Percentiles rank a stretch among this genome's conserved stretches.
These are phyloP conservation scores for Psephotus haematonotus DNA, from an alignment of 2,113 vertebrate species.

Conservation along the genomic window DNA sequence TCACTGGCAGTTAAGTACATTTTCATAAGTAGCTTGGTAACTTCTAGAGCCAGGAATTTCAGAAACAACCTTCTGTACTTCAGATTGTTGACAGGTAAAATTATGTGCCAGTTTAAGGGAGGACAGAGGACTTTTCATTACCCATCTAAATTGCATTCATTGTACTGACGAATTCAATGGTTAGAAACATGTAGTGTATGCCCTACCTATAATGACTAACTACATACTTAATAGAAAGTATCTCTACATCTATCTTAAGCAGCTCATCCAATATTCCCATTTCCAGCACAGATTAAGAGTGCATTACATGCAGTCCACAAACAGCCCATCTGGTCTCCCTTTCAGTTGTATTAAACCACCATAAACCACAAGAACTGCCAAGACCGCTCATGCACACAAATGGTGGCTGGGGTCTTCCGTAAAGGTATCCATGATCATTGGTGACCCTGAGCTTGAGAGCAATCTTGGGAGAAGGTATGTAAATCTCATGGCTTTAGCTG, in stretches of 20 bases:
- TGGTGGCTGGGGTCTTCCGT: background rate
- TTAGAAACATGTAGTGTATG: background rate
- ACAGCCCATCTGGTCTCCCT: background rate
- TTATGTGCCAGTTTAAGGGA: background rate
- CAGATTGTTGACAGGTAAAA: constrained; percentile 25
- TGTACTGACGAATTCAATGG: background rate
- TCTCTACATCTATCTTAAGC: background rate
- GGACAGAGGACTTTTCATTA: constrained; percentile 4
- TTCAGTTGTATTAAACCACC: background rate
- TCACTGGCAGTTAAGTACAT: constrained; percentile 46
- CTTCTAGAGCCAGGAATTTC: constrained; percentile 45
- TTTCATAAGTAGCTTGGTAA: background rate
- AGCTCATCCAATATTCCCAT: background rate
- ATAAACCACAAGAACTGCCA: background rate
- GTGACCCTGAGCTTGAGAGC: background rate
- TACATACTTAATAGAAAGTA: background rate
- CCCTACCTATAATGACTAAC: background rate
- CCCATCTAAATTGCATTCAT: background rate
- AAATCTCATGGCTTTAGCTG: background rate
- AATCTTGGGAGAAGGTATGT: background rate
- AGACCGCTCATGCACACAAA: background rate
- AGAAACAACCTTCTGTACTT: constrained; percentile 22
- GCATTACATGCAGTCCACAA: background rate
- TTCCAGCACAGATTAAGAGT: background rate
- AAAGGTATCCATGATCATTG: background rate